A percentile compares a stretch with the other conserved stretches of the same genome.
These are phyloP conservation scores for Gymnorhina tibicen DNA, from an alignment of 2,113 vertebrate species.

Conservation along the genomic window DNA sequence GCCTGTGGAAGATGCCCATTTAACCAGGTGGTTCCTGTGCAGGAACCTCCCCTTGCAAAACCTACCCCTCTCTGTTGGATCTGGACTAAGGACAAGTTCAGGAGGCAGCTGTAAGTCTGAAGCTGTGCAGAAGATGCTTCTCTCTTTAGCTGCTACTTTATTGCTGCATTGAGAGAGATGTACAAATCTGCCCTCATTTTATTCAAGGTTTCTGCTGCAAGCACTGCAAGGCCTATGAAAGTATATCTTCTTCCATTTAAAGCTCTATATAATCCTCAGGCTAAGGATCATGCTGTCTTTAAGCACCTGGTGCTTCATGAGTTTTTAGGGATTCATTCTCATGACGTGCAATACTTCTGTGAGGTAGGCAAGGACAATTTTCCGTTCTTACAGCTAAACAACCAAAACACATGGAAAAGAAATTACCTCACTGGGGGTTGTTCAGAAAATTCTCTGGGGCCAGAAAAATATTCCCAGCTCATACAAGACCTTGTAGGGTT, in stretches of 20 bases:
- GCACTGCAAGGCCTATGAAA: not conserved
- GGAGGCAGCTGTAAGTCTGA: not conserved
- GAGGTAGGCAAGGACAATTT: not conserved
- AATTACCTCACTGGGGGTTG: not conserved
- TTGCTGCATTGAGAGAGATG: not conserved
- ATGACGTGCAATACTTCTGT: not conserved
- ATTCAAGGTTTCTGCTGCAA: not conserved
- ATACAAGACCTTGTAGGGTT: not conserved
- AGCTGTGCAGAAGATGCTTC: not conserved
- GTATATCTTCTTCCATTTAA: not conserved
- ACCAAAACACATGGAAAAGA: not conserved
- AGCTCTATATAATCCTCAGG: not conserved
- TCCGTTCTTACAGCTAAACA: not conserved
- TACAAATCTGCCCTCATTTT: not conserved
- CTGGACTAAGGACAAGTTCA: not conserved
- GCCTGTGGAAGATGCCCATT: not conserved
- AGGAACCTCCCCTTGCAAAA: not conserved
- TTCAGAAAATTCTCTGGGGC: not conserved
- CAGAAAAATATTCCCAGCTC: not conserved
- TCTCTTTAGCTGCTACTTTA: not conserved
- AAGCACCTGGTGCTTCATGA: not conserved
- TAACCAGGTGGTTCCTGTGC: not conserved
- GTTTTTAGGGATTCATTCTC: not conserved
- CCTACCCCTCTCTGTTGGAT: not conserved
- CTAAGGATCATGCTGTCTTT: not conserved